Evolutionary conservation across 2,888 invertebrate species (phyloP), one percentile per base, ranked within the genome.

Genomic region (Cosmorhoe ocellata): DNA sequence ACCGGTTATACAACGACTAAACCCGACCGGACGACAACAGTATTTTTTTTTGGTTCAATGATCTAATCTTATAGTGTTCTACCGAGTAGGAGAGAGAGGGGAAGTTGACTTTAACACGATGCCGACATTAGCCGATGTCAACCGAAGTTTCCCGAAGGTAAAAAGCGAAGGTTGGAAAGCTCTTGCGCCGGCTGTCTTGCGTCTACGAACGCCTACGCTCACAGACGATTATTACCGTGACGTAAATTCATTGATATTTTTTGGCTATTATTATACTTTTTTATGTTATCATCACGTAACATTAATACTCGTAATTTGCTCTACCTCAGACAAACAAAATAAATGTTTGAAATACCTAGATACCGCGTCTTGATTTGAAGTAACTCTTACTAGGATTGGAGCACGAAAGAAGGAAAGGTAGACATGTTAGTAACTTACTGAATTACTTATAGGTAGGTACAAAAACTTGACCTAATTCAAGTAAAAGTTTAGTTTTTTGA

Each of bases 21-120:
- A 72, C 66, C 69, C 71, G 73, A 76, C 75, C 78, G 80, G 79
- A 78, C 75, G 80, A 81, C 75, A 53, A 65, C 65, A 76, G 77
- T 78, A 78, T 81, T 41, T 84, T 82, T n/a, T 84, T 87, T 81
- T 79, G 76, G 84, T 88, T 88, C 86, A 84, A 71, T 83, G 84
- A 84, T 87, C 85, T 79, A 78, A 81, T 80, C 76, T 74, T n/a
- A 69, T 67, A 69, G 34, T 74, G 69, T 74, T 74, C 69, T 61
- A 61, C 63, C 56, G 54, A 67, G 81, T 71, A 61, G 9, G 77
- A 81, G 74, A 14, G 74, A 74, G 81, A 81, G 12, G 64, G 70
- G 54, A 55, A 57, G 61, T 49, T 59, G 64, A 67, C 69, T 69
- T 71, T 31, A 22, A 36, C 24, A 11, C 3, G 22, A 9, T 53